Base-by-base conservation (phyloP, 1,140 invertebrate genomes). In the Globodera rostochiensis region DNA sequence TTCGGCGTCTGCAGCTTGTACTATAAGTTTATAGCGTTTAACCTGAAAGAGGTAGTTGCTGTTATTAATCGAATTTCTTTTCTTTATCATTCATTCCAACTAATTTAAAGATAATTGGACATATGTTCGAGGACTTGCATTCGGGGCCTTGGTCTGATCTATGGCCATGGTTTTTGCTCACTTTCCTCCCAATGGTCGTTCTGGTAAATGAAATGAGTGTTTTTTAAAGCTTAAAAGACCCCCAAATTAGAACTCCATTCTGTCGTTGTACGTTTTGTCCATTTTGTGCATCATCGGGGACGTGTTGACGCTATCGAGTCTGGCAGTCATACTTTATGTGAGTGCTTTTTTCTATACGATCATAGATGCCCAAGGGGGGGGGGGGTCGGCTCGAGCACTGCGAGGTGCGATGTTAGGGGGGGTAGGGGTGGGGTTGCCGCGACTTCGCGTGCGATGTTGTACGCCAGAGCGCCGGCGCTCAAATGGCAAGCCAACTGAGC, bases 1-100 rank as follows among this genome's bases (percentile, higher is more conserved):
- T 69, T 88, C 46, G 87, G 87, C n/a, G 85, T 88, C 57, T 88
- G 87, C 49, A 84, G 83, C 75, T 83, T 86, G 47, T 89, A 85
- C 60, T 89, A 89, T 79, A 80, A 89, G 53, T 88, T 88, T 64
- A 84, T 88, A 6, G 82, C 83, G 9, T 73, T 80, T 4, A 87
- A 84, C 75, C 66, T 86, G n/a, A 71, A 86, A 74, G 87, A 87
- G 80, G 86, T 88, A 66, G 75, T 49, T 57, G 45, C 73, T 36
- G 45, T 36, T 60, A 11, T 53, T 36, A 86, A 78, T 60, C 83
- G 2, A 57, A 86, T 85, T 82, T 50, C 36, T 45, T 85, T 82
- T 50, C 36, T 45, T 8, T 67, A 50, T 66, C 78, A 67, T 45
- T 66, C 50, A 25, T 60, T 67, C 9, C 64, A 45, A 67, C 84